Conservation (phyloP, 2,797 vertebrate species). For the Microhierax caerulescens region DNA sequence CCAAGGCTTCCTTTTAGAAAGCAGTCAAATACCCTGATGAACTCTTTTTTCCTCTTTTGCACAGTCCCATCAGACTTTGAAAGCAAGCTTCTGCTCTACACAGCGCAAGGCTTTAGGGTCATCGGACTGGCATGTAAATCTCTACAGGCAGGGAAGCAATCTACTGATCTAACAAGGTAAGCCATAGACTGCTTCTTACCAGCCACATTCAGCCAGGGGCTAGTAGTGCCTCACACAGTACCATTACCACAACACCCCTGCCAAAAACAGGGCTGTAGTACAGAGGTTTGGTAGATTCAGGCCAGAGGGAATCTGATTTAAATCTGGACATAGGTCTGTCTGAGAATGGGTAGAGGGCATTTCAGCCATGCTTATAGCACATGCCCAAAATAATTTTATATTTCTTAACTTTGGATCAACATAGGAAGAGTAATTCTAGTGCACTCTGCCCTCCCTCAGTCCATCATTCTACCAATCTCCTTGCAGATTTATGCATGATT, state of each 20-base stretch:
- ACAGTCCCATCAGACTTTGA: slow-evolving; percentile 76
- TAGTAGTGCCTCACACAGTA: neutral
- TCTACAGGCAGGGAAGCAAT: slow-evolving; percentile 20
- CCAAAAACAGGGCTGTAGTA: neutral
- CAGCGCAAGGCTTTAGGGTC: slow-evolving; percentile 78
- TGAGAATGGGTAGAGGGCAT: neutral
- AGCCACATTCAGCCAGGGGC: neutral
- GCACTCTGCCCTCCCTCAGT: neutral
- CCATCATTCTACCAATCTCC: neutral
- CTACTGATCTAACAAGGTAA: slow-evolving; percentile 68
- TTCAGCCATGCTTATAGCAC: neutral
- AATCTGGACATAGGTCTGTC: neutral
- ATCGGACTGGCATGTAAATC: slow-evolving; percentile 77
- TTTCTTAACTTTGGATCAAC: neutral
- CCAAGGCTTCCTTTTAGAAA: neutral
- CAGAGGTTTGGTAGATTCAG: neutral
- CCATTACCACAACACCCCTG: neutral
- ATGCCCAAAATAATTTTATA: neutral
- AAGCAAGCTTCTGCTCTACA: slow-evolving; percentile 75
- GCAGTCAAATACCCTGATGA: neutral
- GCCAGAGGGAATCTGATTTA: neutral
- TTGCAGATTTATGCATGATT: neutral
- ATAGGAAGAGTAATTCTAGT: neutral
- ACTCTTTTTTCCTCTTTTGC: neutral
- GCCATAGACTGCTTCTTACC: neutral